Conservation (phyloP, 2,113 vertebrate species). For the Hassar affinis region DNA sequence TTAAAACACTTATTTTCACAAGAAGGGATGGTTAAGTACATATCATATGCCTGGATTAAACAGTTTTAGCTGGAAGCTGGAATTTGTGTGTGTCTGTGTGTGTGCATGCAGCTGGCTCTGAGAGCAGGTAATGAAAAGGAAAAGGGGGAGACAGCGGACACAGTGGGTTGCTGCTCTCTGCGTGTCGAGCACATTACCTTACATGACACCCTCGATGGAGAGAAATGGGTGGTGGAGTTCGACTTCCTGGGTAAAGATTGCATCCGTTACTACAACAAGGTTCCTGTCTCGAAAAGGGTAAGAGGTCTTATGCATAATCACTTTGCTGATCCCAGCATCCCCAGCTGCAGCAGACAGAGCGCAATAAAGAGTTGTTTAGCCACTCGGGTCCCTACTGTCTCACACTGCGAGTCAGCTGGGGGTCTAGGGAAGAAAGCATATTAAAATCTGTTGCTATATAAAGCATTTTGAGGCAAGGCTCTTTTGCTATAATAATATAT, state of each 20-base stretch:
- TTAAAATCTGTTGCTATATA: neutral
- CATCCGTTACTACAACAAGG: constrained; percentile 74
- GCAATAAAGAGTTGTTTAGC: neutral
- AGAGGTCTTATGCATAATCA: constrained; percentile 32
- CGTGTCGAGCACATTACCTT: constrained; percentile 76
- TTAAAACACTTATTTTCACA: no score
- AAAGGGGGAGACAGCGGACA: constrained; percentile 75
- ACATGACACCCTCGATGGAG: constrained; percentile 65
- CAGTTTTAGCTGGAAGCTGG: no score
- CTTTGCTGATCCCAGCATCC: neutral
- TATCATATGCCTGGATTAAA: neutral
- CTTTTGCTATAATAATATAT: constrained; percentile 6
- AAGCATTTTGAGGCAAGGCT: neutral
- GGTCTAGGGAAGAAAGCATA: neutral
- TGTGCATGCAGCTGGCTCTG: constrained; percentile 67
- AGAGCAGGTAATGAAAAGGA: constrained; percentile 80
- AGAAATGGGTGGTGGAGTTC: constrained; percentile 67
- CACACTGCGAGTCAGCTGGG: constrained; percentile 6
- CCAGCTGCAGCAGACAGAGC: neutral
- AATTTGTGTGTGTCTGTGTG: constrained; percentile 26
- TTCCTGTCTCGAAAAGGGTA: constrained; percentile 71
- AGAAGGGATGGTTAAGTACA: no score
- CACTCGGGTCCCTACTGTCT: no score
- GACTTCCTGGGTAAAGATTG: constrained; percentile 81
- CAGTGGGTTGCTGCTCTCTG: constrained; percentile 77